Percentiles rank a stretch among this genome's conserved stretches.
These are phyloP conservation scores for Sphaerolaimus hirsutus DNA, from an alignment of 2,888 invertebrate species.

Conservation along the genomic window DNA sequence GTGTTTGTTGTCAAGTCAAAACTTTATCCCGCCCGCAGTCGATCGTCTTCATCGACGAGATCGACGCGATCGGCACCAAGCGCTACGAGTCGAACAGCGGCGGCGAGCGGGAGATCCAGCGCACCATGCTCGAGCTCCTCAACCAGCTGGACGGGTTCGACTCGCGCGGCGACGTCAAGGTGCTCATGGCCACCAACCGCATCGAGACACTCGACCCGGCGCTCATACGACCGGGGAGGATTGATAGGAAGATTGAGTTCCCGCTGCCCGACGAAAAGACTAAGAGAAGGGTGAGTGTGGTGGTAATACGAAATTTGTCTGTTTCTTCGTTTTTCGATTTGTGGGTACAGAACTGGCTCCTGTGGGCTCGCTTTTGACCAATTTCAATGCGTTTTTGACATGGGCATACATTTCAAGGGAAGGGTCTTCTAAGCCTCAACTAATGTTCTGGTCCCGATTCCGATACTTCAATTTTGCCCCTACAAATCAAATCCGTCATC, in stretches of 20 bases:
- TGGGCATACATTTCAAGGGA: too few species aligned
- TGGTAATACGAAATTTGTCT: too few species aligned
- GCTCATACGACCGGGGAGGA: conserved; percentile 86
- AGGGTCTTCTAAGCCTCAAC: too few species aligned
- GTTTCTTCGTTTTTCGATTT: too few species aligned
- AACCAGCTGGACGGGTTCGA: conserved; percentile 97
- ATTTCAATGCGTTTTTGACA: too few species aligned
- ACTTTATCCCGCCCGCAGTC: too few species aligned
- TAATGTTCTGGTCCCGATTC: too few species aligned
- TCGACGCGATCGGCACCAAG: conserved; percentile 94
- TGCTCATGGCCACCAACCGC: conserved; percentile 87
- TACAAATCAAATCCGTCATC: too few species aligned
- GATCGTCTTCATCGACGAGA: conserved; percentile 98
- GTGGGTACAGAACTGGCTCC: too few species aligned
- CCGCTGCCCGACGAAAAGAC: conserved; percentile 97
- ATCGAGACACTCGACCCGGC: conserved; percentile 97
- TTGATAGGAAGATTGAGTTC: conserved; percentile 96
- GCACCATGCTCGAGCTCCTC: conserved; percentile 92
- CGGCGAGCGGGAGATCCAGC: conserved; percentile 93
- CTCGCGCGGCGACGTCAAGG: conserved; percentile 82
- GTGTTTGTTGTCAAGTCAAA: too few species aligned
- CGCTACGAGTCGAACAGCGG: conserved; percentile 94
- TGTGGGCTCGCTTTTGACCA: too few species aligned
- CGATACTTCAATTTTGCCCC: too few species aligned
- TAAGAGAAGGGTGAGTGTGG: conserved; percentile 44